phyloP scores from a whole-genome alignment of 2,888 invertebrate genomes.

The Neoaliturus tenellus region DNA sequence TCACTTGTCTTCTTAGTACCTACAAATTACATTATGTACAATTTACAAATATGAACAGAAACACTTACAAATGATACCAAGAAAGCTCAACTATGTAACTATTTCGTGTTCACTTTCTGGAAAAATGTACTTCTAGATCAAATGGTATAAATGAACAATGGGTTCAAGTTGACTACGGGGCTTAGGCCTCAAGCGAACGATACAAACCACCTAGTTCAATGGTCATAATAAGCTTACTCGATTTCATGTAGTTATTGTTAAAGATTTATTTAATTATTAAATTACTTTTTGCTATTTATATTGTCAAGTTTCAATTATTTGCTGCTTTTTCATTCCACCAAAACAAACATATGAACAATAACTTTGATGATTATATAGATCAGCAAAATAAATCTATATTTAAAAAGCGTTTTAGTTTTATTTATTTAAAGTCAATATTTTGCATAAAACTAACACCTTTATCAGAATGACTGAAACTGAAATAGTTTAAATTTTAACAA shows the following conservation, averaged over 20 bases:
- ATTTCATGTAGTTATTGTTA: neutral
- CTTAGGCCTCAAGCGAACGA: constrained; percentile 23
- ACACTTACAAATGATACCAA: neutral
- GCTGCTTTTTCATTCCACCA: neutral
- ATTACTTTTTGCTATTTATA: neutral
- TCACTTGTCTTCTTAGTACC: neutral
- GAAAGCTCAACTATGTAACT: neutral
- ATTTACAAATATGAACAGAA: constrained; percentile 28
- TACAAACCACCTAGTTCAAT: neutral
- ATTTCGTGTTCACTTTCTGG: neutral
- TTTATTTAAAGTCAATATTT: too few species aligned
- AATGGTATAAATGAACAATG: neutral
- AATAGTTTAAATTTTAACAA: too few species aligned
- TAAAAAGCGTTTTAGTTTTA: too few species aligned
- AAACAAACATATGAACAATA: neutral
- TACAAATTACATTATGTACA: constrained; percentile 30
- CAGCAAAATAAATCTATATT: too few species aligned
- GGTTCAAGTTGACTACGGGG: constrained; percentile 8
- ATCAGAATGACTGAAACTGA: too few species aligned
- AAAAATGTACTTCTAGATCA: neutral
- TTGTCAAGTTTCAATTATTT: constrained; percentile 34
- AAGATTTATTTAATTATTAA: neutral
- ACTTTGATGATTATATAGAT: too few species aligned
- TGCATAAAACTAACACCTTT: too few species aligned
- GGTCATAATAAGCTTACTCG: neutral